phyloP scores from a whole-genome alignment of 1,140 invertebrate species.

The Ganaspis sp. region DNA sequence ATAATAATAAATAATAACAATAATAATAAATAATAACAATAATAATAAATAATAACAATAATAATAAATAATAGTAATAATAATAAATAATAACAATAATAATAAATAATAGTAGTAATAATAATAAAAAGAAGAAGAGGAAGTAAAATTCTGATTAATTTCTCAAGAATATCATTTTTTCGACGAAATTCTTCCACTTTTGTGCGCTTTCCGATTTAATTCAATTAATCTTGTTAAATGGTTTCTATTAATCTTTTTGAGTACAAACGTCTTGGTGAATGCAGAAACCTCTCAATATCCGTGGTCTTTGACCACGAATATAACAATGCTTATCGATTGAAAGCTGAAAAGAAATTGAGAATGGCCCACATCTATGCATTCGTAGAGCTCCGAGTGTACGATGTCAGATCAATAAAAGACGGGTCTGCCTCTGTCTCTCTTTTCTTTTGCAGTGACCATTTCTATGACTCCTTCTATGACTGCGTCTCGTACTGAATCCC shows the following conservation, averaged over 20 bases:
- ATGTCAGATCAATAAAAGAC: slow-evolving; percentile 60
- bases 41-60: too few species aligned
- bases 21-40: too few species aligned
- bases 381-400: slow-evolving; percentile 30
- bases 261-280: background rate
- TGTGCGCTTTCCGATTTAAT: too few species aligned
- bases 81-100: too few species aligned
- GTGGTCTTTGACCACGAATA: background rate
- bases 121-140: too few species aligned
- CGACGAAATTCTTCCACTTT: too few species aligned
- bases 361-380: slow-evolving; percentile 22
- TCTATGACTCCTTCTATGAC: background rate
- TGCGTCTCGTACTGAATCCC: background rate
- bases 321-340: slow-evolving; percentile 16
- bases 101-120: too few species aligned
- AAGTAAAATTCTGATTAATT: too few species aligned
- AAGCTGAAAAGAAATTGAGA: slow-evolving; percentile 22
- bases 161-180: too few species aligned
- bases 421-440: slow-evolving; percentile 19
- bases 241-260: background rate
- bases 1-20: too few species aligned
- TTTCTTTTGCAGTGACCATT: slow-evolving; percentile 9
- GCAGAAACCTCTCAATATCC: background rate
- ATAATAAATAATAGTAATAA: too few species aligned
- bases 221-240: background rate